phyloP scores from a whole-genome alignment of 2,888 invertebrate species.

The Parthenolecanium corni region DNA sequence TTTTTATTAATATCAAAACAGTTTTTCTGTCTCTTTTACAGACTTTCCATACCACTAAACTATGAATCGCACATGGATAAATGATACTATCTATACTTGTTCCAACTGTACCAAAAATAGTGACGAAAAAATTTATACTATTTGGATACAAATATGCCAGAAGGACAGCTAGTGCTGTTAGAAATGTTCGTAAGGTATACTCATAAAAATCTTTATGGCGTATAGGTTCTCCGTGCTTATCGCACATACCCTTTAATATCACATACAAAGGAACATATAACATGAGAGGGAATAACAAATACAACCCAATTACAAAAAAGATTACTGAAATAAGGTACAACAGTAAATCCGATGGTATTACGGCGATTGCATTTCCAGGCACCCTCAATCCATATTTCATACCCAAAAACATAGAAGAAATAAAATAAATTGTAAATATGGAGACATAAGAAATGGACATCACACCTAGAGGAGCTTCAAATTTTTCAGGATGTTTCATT shows the following conservation, averaged over 20 bases:
- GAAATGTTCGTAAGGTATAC: conserved; percentile 58
- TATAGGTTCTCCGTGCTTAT: conserved; percentile 48
- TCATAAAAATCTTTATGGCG: conserved; percentile 51
- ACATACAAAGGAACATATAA: conserved; percentile 93
- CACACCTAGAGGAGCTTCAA: conserved; percentile 69
- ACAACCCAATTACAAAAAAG: no score
- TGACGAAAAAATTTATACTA: conserved; percentile 56
- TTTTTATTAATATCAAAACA: not conserved
- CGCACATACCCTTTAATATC: conserved; percentile 69
- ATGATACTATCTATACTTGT: conserved; percentile 76
- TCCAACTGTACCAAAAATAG: conserved; percentile 74
- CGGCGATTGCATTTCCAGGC: no score
- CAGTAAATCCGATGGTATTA: no score
- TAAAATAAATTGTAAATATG: conserved; percentile 68
- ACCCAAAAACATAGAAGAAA: conserved; percentile 84
- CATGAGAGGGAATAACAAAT: conserved; percentile 81
- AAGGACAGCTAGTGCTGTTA: conserved; percentile 57
- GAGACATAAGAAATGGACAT: conserved; percentile 67
- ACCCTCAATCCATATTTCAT: conserved; percentile 63
- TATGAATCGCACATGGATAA: conserved; percentile 79
- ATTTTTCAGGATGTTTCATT: conserved; percentile 75
- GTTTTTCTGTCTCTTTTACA: not conserved
- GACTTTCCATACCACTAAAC: conserved; percentile 45
- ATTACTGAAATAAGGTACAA: no score
- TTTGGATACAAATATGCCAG: conserved; percentile 74